A percentile compares a stretch with the other conserved stretches of the same genome.
These are phyloP conservation scores for Strigamia crassipes DNA, from an alignment of 2,888 invertebrate genomes.

Conservation along the genomic window DNA sequence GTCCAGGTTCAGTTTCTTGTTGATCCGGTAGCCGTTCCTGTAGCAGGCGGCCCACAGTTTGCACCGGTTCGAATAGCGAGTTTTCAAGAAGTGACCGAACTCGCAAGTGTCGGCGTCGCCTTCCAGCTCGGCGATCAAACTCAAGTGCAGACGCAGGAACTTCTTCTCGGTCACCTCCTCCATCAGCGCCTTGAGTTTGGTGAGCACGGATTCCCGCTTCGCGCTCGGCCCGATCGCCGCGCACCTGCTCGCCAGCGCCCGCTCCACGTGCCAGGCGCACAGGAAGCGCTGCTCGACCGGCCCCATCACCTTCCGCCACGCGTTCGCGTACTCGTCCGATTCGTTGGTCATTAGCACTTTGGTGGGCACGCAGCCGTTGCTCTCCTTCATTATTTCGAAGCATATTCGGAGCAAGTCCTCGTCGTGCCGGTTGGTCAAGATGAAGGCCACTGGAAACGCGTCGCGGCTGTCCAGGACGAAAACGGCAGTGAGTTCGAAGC, in stretches of 20 bases:
- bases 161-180: neutral
- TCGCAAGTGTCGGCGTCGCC: neutral
- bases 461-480: conserved; percentile 12
- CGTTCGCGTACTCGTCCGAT: conserved; percentile 47
- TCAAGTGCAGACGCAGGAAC: neutral
- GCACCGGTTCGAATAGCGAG: conserved; percentile 28
- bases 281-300: conserved; percentile 27
- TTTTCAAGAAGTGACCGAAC: conserved; percentile 17
- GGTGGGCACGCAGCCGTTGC: neutral
- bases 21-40: conserved; percentile 43
- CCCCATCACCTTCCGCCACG: conserved; percentile 48
- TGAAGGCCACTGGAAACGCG: conserved; percentile 33
- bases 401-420: neutral
- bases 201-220: neutral
- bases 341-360: conserved; percentile 49
- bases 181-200: neutral
- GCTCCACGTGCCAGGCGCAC: conserved; percentile 48
- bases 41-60: conserved; percentile 49
- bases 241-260: neutral
- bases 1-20: conserved; percentile 48
- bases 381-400: neutral
- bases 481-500: conserved; percentile 48
- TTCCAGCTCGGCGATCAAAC: neutral
- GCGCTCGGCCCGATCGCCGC: neutral
- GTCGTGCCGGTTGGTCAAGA: conserved; percentile 22